Conservation (phyloP, 2,888 invertebrate species). For the Dusona sp. region DNA sequence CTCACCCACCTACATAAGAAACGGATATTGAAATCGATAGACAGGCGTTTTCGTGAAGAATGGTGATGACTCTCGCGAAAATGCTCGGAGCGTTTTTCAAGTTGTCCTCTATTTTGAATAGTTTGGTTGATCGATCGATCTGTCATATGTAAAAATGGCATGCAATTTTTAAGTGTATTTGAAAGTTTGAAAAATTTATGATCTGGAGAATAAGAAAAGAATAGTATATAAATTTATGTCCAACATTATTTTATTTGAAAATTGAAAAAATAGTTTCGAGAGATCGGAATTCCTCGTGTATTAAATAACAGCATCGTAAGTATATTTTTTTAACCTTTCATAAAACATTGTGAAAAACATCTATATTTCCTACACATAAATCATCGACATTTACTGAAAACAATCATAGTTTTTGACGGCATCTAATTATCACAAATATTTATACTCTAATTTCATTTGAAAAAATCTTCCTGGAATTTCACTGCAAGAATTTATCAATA, state of each 20-base stretch:
- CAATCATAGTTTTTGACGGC: not conserved
- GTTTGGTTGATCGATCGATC: conserved; percentile 33
- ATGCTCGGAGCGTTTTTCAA: conserved; percentile 24
- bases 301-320: too few relatives aligned
- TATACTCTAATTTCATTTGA: not conserved
- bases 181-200: conserved; percentile 18
- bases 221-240: not conserved
- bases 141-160: not conserved
- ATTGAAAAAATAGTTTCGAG: not conserved
- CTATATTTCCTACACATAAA: not conserved
- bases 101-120: conserved; percentile 17
- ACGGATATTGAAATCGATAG: conserved; percentile 56
- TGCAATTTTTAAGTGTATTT: not conserved
- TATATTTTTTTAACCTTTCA: not conserved
- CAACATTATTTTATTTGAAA: not conserved
- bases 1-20: not conserved
- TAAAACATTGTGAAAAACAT: not conserved
- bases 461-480: not conserved
- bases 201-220: not conserved
- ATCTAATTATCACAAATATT: not conserved
- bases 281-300: not conserved
- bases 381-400: not conserved
- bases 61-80: conserved; percentile 50
- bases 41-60: conserved; percentile 53
- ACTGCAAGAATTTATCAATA: not conserved